Base-by-base conservation (phyloP, 2,888 invertebrate species). In the Celastrina argiolus region DNA sequence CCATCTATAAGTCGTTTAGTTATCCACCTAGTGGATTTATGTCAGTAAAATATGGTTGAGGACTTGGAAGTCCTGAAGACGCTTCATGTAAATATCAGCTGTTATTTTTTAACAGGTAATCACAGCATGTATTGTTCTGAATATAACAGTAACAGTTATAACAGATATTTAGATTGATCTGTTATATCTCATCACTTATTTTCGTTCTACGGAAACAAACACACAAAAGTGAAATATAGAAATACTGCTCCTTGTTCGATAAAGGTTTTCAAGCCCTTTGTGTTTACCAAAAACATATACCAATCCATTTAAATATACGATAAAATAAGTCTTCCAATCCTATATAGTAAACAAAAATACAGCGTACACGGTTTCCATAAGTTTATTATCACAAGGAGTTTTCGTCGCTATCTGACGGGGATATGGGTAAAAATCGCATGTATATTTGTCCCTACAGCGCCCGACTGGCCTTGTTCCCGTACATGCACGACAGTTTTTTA, bases 401-500 rank as follows among this genome's bases (percentile, higher is more conserved):
- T 51, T 1, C 3, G 6, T 6, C 3, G 12, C 51, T 26, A 51
- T 1, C 0, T 6, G 12, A 22, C 12, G 12, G 12, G 12, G 12
- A 64, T 68, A 68, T 34, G 22, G 31, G 4, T n/a, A n/a, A 67
- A 58, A 67, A 56, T 65, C 1, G 61, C 8, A 2, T 70, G 26
- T 22, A 16, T 4, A n/a, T 39, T 45, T 69, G 12, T 18, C 58
- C 56, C 45, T 26, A 10, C 34, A 64, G 45, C 63, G 22, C 66
- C 45, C 26, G 2, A 14, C 45, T 31, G 31, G 8, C 28, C 56
- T 68, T 67, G 70, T 76, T 75, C 71, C 75, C 0, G 6, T 22
- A 39, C 22, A 78, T 73, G 76, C 78, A 74, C 70, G 75, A 70
- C 70, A 76, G 71, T 78, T 82, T 86, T 61, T 84, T 86, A 84